Evolutionary conservation across 2,888 invertebrate genomes (phyloP), one percentile per base, ranked within the genome.

Genomic region (Spisula solida): DNA sequence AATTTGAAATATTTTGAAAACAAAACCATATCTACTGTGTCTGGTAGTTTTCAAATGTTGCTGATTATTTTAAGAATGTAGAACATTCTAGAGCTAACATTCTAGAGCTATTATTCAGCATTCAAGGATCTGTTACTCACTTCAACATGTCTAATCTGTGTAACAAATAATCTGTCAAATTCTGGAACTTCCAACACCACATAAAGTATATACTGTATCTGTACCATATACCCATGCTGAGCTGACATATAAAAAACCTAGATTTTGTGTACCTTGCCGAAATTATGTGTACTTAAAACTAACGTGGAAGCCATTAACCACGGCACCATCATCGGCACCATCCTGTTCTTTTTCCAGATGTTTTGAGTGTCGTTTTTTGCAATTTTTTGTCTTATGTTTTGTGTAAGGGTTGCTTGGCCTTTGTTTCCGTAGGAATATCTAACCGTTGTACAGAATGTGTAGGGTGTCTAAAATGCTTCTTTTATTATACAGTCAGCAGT

Each of bases 111-210:
- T 29, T 75, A 75, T 34, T 34, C 29, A 34, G 18, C 31, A 25
- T 75, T 16, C 14, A 31, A 5, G 12, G 12, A 75, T 34, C 75
- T 14, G 75, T 75, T 34, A 31, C 29, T 16, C 75, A 34, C 75
- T 75, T 75, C 31, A 75, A 75, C 75, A 75, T 75, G 75, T 75
- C 75, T 75, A 31, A 75, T 75, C 12, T 75, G 75, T 75, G 75
- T 16, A 31, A 34, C 5, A 34, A 75, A 75, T 75, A 75, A 75
- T 75, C 75, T 34, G 75, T 75, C 75, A 75, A 31, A 75, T 18
- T 75, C 12, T 34, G 18, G 41, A 34, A 34, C 12, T 75, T 31
- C 34, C 14, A 14, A 34, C 31, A 34, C 31, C 34, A 34, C 34
- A 31, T 70, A 34, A 75, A 34, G 75, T 34, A 34, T 31, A 75